phyloP scores from a whole-genome alignment of 2,113 vertebrate species.

The Hypanus sabinus region DNA sequence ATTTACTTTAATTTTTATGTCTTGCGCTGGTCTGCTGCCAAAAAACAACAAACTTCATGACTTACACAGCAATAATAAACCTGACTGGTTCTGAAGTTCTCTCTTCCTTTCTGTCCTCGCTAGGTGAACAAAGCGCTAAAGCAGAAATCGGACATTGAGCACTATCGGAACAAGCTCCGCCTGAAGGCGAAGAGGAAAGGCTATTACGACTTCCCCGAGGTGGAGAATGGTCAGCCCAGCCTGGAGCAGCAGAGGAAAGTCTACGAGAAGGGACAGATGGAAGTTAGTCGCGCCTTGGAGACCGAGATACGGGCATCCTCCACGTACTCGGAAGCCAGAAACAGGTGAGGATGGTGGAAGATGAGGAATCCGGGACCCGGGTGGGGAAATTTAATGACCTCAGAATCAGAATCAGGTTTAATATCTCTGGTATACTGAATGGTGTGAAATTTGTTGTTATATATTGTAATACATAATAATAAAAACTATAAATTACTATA shows the following conservation, averaged over 20 bases:
- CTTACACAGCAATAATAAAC: too few species aligned
- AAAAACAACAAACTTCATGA: too few species aligned
- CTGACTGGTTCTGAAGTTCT: too few species aligned
- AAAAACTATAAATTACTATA: too few species aligned
- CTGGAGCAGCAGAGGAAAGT: conserved; percentile 63
- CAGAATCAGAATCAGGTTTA: too few species aligned
- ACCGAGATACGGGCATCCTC: conserved; percentile 74
- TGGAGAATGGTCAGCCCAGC: conserved; percentile 62
- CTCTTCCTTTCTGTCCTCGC: conserved; percentile 37
- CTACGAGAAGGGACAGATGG: conserved; percentile 69
- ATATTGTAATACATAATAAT: too few species aligned
- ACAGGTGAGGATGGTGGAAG: conserved; percentile 60
- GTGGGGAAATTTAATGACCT: too few species aligned
- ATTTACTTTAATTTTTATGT: too few species aligned
- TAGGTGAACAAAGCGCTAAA: conserved; percentile 93
- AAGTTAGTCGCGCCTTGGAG: conserved; percentile 71
- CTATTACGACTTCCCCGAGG: conserved; percentile 84
- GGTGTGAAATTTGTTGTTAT: too few species aligned
- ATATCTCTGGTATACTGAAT: too few species aligned
- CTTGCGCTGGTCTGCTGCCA: too few species aligned
- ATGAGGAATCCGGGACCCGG: too few species aligned
- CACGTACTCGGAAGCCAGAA: conserved; percentile 78
- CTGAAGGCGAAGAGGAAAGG: conserved; percentile 94
- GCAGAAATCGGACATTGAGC: conserved; percentile 96
- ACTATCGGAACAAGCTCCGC: conserved; percentile 95